Evolutionary conservation across 2,113 vertebrate genomes (phyloP).

Genomic region (Pongo pygmaeus): DNA sequence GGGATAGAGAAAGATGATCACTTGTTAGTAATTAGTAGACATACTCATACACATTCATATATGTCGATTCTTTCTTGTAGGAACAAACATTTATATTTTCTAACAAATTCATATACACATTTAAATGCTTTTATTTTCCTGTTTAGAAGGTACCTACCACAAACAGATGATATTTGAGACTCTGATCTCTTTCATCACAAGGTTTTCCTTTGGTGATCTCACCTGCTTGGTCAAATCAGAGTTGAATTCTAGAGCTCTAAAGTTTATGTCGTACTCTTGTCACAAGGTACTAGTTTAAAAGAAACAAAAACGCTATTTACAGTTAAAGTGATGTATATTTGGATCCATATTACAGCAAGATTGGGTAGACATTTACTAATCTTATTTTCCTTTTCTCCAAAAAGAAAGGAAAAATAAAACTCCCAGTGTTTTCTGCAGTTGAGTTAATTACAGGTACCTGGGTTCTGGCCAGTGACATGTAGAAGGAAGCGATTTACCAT

Average conservation of each 20-base stretch:
- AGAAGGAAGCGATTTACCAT: not conserved
- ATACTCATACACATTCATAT: not conserved
- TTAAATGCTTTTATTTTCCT: not conserved
- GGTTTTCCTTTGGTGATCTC: not conserved
- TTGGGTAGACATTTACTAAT: not conserved
- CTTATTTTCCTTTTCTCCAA: slow-evolving; percentile 4
- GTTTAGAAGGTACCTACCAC: not conserved
- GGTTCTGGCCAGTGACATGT: not conserved
- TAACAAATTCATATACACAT: not conserved
- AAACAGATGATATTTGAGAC: not conserved
- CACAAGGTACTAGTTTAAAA: not conserved
- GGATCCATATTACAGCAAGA: not conserved
- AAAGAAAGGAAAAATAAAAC: not conserved
- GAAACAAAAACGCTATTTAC: too few species aligned
- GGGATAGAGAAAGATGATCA: not conserved
- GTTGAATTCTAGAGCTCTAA: not conserved
- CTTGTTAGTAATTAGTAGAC: not conserved
- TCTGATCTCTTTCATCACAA: not conserved
- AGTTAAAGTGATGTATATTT: not conserved
- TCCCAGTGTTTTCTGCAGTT: not conserved
- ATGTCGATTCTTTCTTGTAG: not conserved
- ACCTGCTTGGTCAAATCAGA: not conserved
- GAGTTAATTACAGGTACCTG: not conserved
- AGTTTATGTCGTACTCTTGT: not conserved
- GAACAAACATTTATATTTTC: not conserved